These are phyloP conservation scores for Hyles lineata DNA, from an alignment of 2,888 invertebrate genomes.

Conservation along the genomic window DNA sequence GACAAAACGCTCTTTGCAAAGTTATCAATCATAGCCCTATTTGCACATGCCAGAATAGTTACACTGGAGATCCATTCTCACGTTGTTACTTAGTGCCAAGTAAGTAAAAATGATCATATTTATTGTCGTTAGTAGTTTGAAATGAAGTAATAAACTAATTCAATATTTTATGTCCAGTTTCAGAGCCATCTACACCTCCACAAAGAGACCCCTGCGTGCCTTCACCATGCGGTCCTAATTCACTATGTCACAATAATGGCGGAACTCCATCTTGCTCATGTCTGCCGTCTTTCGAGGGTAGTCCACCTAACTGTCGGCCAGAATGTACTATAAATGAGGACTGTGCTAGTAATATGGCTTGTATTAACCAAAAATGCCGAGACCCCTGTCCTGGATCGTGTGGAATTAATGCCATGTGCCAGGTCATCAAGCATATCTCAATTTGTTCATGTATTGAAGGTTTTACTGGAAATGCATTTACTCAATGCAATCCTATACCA, in stretches of 20 bases:
- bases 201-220: slow-evolving; percentile 87
- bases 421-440: slow-evolving; percentile 86
- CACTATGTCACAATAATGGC: slow-evolving; percentile 84
- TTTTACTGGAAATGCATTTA: slow-evolving; percentile 87
- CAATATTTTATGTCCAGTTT: slow-evolving; percentile 52
- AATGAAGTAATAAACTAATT: neutral
- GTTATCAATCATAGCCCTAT: slow-evolving; percentile 90
- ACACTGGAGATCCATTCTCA: slow-evolving; percentile 87
- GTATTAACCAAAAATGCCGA: slow-evolving; percentile 87
- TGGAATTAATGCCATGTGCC: slow-evolving; percentile 85
- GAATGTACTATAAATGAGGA: slow-evolving; percentile 88
- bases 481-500: slow-evolving; percentile 74
- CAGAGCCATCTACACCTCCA: slow-evolving; percentile 55
- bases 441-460: slow-evolving; percentile 85
- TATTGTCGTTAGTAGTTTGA: neutral
- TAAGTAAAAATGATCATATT: slow-evolving; percentile 46
- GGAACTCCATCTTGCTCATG: slow-evolving; percentile 87
- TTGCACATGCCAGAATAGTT: slow-evolving; percentile 86
- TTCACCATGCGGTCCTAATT: slow-evolving; percentile 88
- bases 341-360: slow-evolving; percentile 87
- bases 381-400: slow-evolving; percentile 90
- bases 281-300: slow-evolving; percentile 85
- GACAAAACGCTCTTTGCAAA: slow-evolving; percentile 88
- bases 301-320: slow-evolving; percentile 88
- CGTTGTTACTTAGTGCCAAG: slow-evolving; percentile 84